Base-by-base conservation (phyloP, 2,888 invertebrate species). In the Abrostola tripartita region DNA sequence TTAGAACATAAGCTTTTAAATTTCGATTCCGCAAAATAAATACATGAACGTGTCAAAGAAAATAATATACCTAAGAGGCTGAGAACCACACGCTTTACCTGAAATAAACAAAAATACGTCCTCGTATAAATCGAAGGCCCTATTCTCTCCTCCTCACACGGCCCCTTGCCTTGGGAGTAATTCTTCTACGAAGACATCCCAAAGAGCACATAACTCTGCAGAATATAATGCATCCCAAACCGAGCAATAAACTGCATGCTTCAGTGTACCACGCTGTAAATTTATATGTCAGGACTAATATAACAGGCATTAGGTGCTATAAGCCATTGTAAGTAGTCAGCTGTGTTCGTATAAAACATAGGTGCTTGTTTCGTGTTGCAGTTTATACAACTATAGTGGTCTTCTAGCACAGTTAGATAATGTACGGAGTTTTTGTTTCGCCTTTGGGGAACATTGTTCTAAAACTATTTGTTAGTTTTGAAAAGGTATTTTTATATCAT, bases 81-180 rank as follows among this genome's bases (percentile, higher is more conserved):
- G 9, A 54, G 38, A 14, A 47, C 14, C 49, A 47, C 53, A 57
- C 5, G 12, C 9, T 10, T 54, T n/a, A 65, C 52, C 14, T 12
- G 12, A 67, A 56, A 61, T 63, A 68, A 76, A 78, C 67, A 76
- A 64, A 67, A 61, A 57, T 52, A 57, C 44, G 14, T 49, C n/a
- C 40, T 56, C 47, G 24, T 51, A 72, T 79, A 79, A 66, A 73
- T 75, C 56, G 71, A 70, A 75, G 61, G 47, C 50, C 61, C 47
- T 58, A 57, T 60, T 53, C n/a, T n/a, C n/a, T n/a, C 14, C 61
- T 12, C 59, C 65, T 64, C 50, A 47, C 51, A 52, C 57, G 56
- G 35, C 78, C 87, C 84, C 82, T 85, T 86, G 73, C 83, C 88
- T 83, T 82, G 89, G 90, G 89, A 90, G 80, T 85, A 82, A 88